A percentile compares a stretch with the other conserved stretches of the same genome.
Evolutionary conservation across 92 coral and sea anemone genomes (phyloP).

Genomic region (Porites divaricata): DNA sequence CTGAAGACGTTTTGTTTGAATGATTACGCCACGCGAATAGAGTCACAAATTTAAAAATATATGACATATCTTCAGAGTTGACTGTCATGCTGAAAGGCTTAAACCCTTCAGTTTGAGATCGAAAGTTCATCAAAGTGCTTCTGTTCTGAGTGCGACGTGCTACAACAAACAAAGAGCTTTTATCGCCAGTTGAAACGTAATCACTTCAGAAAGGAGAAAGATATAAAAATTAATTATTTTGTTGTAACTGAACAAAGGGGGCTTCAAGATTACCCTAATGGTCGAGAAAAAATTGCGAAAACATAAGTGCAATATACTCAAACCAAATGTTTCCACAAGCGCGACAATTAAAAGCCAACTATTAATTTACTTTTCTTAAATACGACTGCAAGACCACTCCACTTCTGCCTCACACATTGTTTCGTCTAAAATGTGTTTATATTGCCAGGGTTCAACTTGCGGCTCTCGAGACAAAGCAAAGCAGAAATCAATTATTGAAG

Average conservation of each 20-base stretch:
- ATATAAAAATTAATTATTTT: too few relatives aligned
- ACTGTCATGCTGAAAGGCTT: neutral
- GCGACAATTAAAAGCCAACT: too few relatives aligned
- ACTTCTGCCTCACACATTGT: neutral
- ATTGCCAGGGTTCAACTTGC: neutral
- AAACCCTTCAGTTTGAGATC: neutral
- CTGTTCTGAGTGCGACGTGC: neutral
- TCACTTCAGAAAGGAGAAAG: neutral
- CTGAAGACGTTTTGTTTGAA: too few relatives aligned
- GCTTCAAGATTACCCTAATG: too few relatives aligned
- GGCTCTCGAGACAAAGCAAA: neutral
- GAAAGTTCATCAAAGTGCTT: neutral
- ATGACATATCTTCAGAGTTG: too few relatives aligned
- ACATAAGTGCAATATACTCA: too few relatives aligned
- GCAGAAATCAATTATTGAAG: constrained; percentile 5
- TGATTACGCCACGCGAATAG: too few relatives aligned
- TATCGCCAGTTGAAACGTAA: neutral
- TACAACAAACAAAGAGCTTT: neutral
- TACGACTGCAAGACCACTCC: neutral
- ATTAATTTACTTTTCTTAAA: too few relatives aligned
- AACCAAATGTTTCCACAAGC: too few relatives aligned
- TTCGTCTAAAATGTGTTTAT: neutral
- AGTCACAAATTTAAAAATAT: too few relatives aligned
- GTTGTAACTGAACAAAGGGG: too few relatives aligned
- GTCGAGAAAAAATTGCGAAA: too few relatives aligned